Percentiles rank a stretch among this genome's conserved stretches.
Evolutionary conservation across 1,140 invertebrate genomes (phyloP).

Genomic region (Nymphalis io): DNA sequence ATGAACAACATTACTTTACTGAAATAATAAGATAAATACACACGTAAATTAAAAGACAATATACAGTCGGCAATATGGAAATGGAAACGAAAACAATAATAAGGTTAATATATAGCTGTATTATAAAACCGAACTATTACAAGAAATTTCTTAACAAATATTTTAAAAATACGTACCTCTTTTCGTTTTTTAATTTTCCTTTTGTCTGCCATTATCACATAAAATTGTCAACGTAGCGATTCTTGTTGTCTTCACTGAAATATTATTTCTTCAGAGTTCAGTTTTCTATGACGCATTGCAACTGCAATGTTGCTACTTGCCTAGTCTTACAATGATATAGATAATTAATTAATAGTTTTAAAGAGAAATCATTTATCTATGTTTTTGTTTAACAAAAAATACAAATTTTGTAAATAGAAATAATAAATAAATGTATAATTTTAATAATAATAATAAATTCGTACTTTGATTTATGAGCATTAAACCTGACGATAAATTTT

Average conservation of each 20-base stretch:
- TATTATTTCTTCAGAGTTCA: slow-evolving; percentile 41
- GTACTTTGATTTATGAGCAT: too few species aligned
- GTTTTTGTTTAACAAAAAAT: too few species aligned
- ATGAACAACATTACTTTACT: not conserved
- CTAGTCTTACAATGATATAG: not conserved
- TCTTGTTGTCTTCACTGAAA: slow-evolving; percentile 48
- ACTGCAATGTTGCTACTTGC: slow-evolving; percentile 28
- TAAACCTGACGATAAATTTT: too few species aligned
- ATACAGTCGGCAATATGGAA: slow-evolving; percentile 11
- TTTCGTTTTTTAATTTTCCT: slow-evolving; percentile 88
- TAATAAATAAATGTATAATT: too few species aligned
- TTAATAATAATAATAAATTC: too few species aligned
- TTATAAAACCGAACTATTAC: not conserved
- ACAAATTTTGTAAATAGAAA: too few species aligned
- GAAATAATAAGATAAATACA: not conserved
- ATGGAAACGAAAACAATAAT: slow-evolving; percentile 21
- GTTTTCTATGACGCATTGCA: slow-evolving; percentile 40
- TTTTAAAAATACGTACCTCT: slow-evolving; percentile 82
- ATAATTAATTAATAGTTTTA: not conserved
- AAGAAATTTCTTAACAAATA: not conserved
- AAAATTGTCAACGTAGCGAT: slow-evolving; percentile 69
- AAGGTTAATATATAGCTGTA: not conserved
- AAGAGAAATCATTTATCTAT: too few species aligned
- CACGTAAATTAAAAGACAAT: not conserved
- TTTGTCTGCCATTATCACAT: slow-evolving; percentile 87